Evolutionary conservation across 2,797 vertebrate species (phyloP), one percentile per base, ranked within the genome.

Genomic region (Knipowitschia caucasica): DNA sequence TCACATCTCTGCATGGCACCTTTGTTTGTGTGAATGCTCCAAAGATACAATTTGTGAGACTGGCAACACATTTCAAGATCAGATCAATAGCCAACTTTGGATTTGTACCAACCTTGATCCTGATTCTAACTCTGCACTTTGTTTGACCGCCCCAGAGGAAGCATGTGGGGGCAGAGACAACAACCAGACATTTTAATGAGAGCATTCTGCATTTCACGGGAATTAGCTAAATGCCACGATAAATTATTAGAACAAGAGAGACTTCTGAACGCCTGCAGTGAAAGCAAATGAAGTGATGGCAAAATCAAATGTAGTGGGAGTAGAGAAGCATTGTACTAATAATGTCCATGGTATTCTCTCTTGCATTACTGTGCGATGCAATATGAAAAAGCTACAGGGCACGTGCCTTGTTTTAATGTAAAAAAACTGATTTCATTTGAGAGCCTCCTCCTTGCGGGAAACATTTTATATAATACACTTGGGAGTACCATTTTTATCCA

Each of bases 41-140:
- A 51, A 26, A 59, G 43, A 36, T 53, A 43, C n/a, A 53, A 50
- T 52, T 26, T 59, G 11, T 74, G 64, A 76, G 56, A 73, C 42
- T 45, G 42, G 29, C 25, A 50, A 56, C 51, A 62, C 66, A 53
- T 73, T 62, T 64, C 40, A 40, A 33, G 38, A 44, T 58, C 45
- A 56, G 67, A 75, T 83, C 76, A 76, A 79, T 78, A 71, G 60
- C 62, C 40, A 64, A 53, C 63, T 69, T 62, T 64, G 55, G 69
- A 70, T 73, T 77, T 25, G 31, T 34, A 53, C 78, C 69, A 59
- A 69, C 52, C 68, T 75, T 76, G 54, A 62, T 79, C 58, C 66
- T 59, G 54, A 66, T 23, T 7, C 39, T 64, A 56, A 39, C 56
- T 44, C 43, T 45, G 46, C 29, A 46, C 62, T 49, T 59, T n/a